Evolutionary conservation across 2,797 vertebrate species (phyloP).

Genomic region (Alosa sapidissima): DNA sequence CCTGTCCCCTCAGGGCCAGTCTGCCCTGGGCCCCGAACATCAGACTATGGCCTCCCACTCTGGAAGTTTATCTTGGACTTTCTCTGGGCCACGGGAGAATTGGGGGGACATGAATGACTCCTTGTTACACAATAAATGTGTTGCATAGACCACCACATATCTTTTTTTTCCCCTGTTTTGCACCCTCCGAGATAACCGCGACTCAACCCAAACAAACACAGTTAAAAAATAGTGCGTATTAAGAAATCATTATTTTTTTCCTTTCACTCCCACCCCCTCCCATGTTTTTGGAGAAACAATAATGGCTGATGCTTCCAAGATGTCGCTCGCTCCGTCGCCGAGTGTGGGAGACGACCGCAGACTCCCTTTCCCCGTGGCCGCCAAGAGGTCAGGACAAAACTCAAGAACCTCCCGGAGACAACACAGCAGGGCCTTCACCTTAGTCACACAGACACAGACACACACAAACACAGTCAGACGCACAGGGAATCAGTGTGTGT

Average conservation of each 20-base stretch:
- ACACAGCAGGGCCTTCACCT: conserved; percentile 48
- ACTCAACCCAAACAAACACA: conserved; percentile 23
- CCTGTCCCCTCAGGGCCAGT: conserved; percentile 59
- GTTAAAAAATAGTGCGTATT: background rate
- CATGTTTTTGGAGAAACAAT: background rate
- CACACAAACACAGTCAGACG: background rate
- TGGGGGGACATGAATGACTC: conserved; percentile 48
- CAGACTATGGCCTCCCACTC: conserved; percentile 45
- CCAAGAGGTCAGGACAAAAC: conserved; percentile 32
- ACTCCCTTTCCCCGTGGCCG: conserved; percentile 45
- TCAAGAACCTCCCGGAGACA: conserved; percentile 34
- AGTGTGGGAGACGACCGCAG: conserved; percentile 41
- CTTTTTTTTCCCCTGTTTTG: background rate
- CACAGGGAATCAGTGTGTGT: background rate
- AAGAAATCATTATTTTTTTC: background rate
- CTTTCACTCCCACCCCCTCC: background rate
- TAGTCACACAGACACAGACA: conserved; percentile 26
- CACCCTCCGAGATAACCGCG: conserved; percentile 18
- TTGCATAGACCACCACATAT: conserved; percentile 17
- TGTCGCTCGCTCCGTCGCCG: background rate
- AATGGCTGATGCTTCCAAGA: background rate
- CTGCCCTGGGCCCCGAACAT: conserved; percentile 42
- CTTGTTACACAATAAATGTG: conserved; percentile 44
- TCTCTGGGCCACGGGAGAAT: conserved; percentile 58
- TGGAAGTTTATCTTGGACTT: conserved; percentile 62